Percentiles rank a stretch among this genome's conserved stretches.
phyloP scores from a whole-genome alignment of 2,113 vertebrate genomes.

The Alectura lathami region DNA sequence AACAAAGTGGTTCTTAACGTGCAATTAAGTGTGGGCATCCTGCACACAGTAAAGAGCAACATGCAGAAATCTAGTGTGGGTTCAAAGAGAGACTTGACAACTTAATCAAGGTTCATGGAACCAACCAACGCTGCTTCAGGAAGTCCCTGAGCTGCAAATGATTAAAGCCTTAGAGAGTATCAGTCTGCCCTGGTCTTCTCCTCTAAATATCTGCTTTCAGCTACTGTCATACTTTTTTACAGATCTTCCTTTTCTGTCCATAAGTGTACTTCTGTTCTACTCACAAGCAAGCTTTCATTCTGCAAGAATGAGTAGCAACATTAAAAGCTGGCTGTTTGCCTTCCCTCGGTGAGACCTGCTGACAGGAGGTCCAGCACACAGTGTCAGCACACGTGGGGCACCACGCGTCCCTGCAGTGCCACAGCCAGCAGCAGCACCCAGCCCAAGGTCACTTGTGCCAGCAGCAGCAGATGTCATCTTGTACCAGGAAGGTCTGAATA shows the following conservation, averaged over 20 bases:
- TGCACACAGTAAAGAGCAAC: background rate
- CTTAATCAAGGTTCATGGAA: background rate
- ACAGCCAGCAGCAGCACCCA: rapidly evolving
- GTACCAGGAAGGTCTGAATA: background rate
- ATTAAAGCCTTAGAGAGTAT: background rate
- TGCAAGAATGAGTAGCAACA: background rate
- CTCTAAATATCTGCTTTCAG: background rate
- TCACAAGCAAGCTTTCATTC: background rate
- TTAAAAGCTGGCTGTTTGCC: background rate
- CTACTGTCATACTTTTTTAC: background rate
- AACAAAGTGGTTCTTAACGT: background rate
- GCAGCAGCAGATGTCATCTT: background rate
- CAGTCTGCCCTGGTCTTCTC: background rate
- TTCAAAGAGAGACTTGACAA: background rate
- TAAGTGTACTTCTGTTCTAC: background rate
- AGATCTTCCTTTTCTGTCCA: background rate
- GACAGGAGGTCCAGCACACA: background rate
- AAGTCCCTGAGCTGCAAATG: background rate
- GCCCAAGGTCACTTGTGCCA: background rate
- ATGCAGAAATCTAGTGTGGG: background rate
- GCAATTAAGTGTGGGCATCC: background rate
- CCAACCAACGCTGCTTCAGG: background rate
- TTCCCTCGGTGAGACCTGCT: background rate
- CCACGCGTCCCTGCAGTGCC: background rate
- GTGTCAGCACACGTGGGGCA: rapidly evolving